phyloP scores from a whole-genome alignment of 1,140 invertebrate genomes.

The fruit fly (Drosophila melanogaster) region DNA sequence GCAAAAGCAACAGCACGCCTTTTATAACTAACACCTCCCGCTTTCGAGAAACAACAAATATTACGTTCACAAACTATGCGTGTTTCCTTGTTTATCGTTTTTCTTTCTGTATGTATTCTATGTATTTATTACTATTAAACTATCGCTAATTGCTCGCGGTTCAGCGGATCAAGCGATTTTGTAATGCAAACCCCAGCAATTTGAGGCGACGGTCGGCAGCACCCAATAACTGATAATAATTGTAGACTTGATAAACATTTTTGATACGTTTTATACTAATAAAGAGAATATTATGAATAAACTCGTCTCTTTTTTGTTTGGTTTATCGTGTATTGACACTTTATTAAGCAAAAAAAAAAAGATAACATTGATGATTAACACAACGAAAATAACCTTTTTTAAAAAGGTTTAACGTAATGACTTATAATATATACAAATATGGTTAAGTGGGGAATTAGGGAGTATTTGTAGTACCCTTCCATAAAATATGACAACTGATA shows the following conservation, averaged over 20 bases:
- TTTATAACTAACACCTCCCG: slow-evolving; percentile 53
- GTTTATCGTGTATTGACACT: slow-evolving; percentile 41
- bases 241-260: slow-evolving; percentile 81
- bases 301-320: neutral
- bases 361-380: neutral
- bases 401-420: slow-evolving; percentile 8
- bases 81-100: slow-evolving; percentile 56
- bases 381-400: neutral
- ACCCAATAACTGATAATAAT: slow-evolving; percentile 80
- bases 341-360: slow-evolving; percentile 7
- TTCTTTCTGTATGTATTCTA: slow-evolving; percentile 51
- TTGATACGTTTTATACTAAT: slow-evolving; percentile 83
- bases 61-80: slow-evolving; percentile 58
- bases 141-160: slow-evolving; percentile 42
- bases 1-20: slow-evolving; percentile 52
- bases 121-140: slow-evolving; percentile 59
- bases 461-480: neutral
- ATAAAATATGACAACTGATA: slow-evolving; percentile 16
- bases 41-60: slow-evolving; percentile 45
- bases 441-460: slow-evolving; percentile 1
- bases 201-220: slow-evolving; percentile 50
- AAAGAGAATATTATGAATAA: slow-evolving; percentile 73
- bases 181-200: slow-evolving; percentile 51
- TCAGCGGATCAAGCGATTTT: slow-evolving; percentile 56
- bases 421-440: slow-evolving; percentile 9